Base-by-base conservation (phyloP, 2,888 invertebrate genomes). In the Cabera pusaria region DNA sequence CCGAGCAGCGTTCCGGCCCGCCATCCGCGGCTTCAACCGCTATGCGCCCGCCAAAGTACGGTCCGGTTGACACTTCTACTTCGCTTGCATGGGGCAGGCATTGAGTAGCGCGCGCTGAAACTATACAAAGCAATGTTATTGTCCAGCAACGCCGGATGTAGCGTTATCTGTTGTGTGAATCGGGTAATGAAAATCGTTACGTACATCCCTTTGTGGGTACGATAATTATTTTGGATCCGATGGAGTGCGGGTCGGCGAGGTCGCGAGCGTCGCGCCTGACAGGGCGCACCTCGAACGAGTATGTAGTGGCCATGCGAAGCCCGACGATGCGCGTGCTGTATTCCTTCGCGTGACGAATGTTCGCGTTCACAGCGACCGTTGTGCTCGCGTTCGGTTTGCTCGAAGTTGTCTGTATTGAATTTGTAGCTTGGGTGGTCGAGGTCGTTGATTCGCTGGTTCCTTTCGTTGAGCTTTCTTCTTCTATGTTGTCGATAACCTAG, bases 171-270 rank as follows among this genome's bases (percentile, higher is more conserved):
- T 34, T 32, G 27, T 35, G 24, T 24, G 37, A 32, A 51, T 51
- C 43, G 8, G 28, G 21, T 47, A 42, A 36, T 31, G 35, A 21
- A 37, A 33, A 31, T 31, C 3, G 18, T 24, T 34, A 90, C 95
- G 93, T 90, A 95, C 95, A 95, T 90, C 95, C 95, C 91, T 95
- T 95, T 5, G 95, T 95, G 12, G 95, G 93, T 41, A 95, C 92
- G 14, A 94, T 90, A 44, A 95, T 93, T 50, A 95, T 93, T 59
- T 92, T 92, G 58, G 93, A 93, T 24, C 92, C 90, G 24, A 90
- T 90, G 34, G 87, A 89, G 44, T 90, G 84, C n/a, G 90, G 85
- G 52, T 86, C 90, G 9, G 81, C 80, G 44, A 89, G 72, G 53
- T 89, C 87, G 38, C 90, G 82, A 7, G 87, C 85, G 52, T 90